Percentiles rank a stretch among this genome's conserved stretches.
These are phyloP conservation scores for Volucella inflata DNA, from an alignment of 2,888 invertebrate genomes.

Conservation along the genomic window DNA sequence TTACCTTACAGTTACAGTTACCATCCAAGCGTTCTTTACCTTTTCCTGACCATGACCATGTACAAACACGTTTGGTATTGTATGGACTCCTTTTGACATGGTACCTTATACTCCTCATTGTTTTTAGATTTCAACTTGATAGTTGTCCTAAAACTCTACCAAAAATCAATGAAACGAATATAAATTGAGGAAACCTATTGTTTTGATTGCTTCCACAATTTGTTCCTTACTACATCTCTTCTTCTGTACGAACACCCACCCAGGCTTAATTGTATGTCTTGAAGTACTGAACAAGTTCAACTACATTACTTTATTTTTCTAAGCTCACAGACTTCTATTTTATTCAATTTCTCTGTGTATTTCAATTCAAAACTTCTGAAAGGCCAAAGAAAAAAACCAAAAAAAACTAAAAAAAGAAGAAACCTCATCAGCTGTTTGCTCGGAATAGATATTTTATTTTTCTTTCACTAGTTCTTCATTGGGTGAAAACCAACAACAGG, in stretches of 20 bases:
- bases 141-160: constrained; percentile 70
- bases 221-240: background rate
- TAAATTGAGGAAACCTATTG: background rate
- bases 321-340: background rate
- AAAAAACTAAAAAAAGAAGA: constrained; percentile 21
- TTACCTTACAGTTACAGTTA: too few relatives aligned
- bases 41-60: too few relatives aligned
- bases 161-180: constrained; percentile 65
- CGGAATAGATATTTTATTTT: constrained; percentile 17
- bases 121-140: constrained; percentile 67
- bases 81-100: too few relatives aligned
- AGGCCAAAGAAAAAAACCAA: constrained; percentile 5
- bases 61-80: too few relatives aligned
- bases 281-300: constrained; percentile 40
- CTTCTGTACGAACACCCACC: too few relatives aligned
- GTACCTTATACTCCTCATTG: background rate
- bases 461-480: constrained; percentile 40
- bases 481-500: constrained; percentile 33
- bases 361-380: background rate
- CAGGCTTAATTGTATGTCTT: too few relatives aligned
- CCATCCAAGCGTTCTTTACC: too few relatives aligned
- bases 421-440: constrained; percentile 14
- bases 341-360: constrained; percentile 4
- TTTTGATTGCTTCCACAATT: background rate
- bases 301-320: constrained; percentile 8